Percentiles rank a stretch among this genome's conserved stretches.
Evolutionary conservation across 2,113 vertebrate species (phyloP).

Genomic region (Forbesichthys agassizii): DNA sequence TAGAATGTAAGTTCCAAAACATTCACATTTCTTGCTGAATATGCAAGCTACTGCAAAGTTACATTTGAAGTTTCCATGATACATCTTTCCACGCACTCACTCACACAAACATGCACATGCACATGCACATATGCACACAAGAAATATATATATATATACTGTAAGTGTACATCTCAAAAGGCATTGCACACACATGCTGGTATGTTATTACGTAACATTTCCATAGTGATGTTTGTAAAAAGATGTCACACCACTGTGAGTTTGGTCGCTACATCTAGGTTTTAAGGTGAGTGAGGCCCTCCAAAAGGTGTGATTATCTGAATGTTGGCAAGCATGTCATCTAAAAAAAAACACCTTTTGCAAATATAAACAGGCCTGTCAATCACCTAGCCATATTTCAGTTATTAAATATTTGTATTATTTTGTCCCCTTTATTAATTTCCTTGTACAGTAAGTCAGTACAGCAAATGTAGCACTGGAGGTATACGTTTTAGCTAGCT

Average conservation of each 20-base stretch:
- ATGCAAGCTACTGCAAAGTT: too few species aligned
- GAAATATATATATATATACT: neutral
- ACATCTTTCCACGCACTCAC: too few species aligned
- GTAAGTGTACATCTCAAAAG: neutral
- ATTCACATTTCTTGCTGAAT: too few species aligned
- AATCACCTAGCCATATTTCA: too few species aligned
- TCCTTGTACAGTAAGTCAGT: too few species aligned
- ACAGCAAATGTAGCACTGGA: neutral
- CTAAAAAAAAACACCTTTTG: constrained; percentile 36
- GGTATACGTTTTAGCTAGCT: constrained; percentile 55
- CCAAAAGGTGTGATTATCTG: constrained; percentile 26
- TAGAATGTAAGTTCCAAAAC: too few species aligned
- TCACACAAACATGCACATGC: too few species aligned
- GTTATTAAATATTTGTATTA: too few species aligned
- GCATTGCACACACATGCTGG: constrained; percentile 8
- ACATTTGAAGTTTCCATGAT: too few species aligned
- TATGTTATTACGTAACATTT: constrained; percentile 3
- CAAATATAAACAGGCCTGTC: too few species aligned
- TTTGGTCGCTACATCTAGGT: constrained; percentile 25
- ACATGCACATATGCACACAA: too few species aligned
- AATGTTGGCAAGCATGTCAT: constrained; percentile 28
- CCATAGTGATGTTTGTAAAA: neutral
- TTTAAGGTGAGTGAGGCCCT: constrained; percentile 14
- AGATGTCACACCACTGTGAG: constrained; percentile 3
- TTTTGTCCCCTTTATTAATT: too few species aligned